These are phyloP conservation scores for Enteromius afrohamiltoni DNA, from an alignment of 2,797 vertebrate species.

Conservation along the genomic window DNA sequence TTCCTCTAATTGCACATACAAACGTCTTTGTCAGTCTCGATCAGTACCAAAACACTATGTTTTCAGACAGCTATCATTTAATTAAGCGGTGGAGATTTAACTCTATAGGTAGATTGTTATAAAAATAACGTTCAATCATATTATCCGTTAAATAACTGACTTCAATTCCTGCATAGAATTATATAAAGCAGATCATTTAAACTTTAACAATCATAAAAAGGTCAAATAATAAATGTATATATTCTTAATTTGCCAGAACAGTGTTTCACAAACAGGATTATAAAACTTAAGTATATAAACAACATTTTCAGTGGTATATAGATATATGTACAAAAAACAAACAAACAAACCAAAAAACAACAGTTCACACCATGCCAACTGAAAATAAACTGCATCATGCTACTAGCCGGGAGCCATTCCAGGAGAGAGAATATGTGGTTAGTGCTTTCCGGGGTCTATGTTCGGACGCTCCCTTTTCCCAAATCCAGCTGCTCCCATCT, in stretches of 20 bases:
- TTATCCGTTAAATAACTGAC: conserved; percentile 73
- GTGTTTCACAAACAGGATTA: conserved; percentile 86
- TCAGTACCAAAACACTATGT: neutral
- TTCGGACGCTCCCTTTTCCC: conserved; percentile 84
- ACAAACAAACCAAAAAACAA: conserved; percentile 68
- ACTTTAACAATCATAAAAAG: conserved; percentile 61
- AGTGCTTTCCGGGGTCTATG: conserved; percentile 85
- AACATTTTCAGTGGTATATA: conserved; percentile 70
- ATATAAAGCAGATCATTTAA: conserved; percentile 65
- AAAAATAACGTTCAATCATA: conserved; percentile 44
- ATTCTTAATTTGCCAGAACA: conserved; percentile 73
- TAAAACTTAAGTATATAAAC: conserved; percentile 88
- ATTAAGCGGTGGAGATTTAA: neutral
- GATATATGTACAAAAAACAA: conserved; percentile 72
- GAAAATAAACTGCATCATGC: conserved; percentile 81
- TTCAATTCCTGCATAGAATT: conserved; percentile 73
- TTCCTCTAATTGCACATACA: conserved; percentile 9
- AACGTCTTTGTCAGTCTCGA: neutral
- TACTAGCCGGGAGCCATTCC: conserved; percentile 73
- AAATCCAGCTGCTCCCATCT: conserved; percentile 77
- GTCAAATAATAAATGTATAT: conserved; percentile 74
- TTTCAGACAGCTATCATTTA: neutral
- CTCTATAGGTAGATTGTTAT: conserved; percentile 67
- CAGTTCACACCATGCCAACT: conserved; percentile 82
- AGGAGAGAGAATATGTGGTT: conserved; percentile 68